Percentiles rank a stretch among this genome's conserved stretches.
phyloP scores from a whole-genome alignment of 2,797 vertebrate genomes.

The Gallinago solitaria region DNA sequence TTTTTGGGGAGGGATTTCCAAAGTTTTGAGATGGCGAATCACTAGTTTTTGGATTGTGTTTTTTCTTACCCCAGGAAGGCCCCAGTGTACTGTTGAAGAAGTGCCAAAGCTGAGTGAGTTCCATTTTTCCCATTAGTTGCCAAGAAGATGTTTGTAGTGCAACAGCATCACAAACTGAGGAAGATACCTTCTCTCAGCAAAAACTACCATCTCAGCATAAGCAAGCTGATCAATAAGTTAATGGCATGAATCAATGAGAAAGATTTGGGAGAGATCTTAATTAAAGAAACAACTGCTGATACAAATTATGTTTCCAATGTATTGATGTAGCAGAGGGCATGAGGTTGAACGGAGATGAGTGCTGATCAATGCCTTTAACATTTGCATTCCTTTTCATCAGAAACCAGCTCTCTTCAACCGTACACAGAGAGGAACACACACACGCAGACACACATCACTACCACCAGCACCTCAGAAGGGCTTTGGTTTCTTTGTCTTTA shows the following conservation, averaged over 20 bases:
- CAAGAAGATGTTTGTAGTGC: neutral
- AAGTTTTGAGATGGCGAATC: neutral
- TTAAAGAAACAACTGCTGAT: conserved; percentile 96
- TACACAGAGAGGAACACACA: neutral
- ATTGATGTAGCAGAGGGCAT: conserved; percentile 79
- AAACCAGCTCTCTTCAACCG: neutral
- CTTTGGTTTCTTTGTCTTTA: conserved; percentile 79
- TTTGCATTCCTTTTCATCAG: conserved; percentile 88
- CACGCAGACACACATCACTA: neutral
- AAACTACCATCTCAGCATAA: conserved; percentile 84
- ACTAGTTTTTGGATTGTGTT: neutral
- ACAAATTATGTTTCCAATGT: conserved; percentile 94
- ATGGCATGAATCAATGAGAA: conserved; percentile 89
- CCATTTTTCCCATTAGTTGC: neutral
- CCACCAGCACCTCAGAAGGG: conserved; percentile 73
- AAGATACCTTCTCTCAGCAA: conserved; percentile 55
- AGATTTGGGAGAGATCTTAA: conserved; percentile 92
- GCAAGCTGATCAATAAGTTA: conserved; percentile 86
- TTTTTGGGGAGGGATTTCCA: neutral
- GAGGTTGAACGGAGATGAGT: conserved; percentile 72
- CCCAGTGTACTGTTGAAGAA: neutral
- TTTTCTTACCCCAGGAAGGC: neutral
- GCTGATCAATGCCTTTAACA: conserved; percentile 84
- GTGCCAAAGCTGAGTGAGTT: neutral
- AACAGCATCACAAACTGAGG: neutral